Evolutionary conservation across 53 echinoderm and acorn worm species (phyloP).

Genomic region (Henricia sp.): DNA sequence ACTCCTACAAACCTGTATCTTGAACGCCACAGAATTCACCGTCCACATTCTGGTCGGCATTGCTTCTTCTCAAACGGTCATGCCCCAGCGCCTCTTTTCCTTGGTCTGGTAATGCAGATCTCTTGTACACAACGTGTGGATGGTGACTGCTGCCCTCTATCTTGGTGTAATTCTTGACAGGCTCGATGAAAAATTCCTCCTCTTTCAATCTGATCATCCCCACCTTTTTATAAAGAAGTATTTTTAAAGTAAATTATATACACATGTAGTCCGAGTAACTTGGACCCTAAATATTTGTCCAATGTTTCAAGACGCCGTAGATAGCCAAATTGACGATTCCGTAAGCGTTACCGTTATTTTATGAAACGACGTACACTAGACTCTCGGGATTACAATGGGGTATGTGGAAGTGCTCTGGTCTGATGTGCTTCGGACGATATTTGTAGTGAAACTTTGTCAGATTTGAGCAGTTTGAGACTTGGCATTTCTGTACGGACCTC

Average conservation of each 20-base stretch:
- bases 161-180: conserved; percentile 53
- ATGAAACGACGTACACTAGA: no score
- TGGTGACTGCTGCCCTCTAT: conserved; percentile 34
- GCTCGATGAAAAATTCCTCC: conserved; percentile 88
- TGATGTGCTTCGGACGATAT: no score
- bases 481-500: no score
- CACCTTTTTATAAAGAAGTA: conserved; percentile 41
- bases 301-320: no score
- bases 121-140: conserved; percentile 79
- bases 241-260: background rate
- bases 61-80: background rate
- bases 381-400: no score
- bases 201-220: conserved; percentile 68
- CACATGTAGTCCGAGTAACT: background rate
- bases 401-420: no score
- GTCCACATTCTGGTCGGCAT: background rate
- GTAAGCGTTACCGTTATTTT: no score
- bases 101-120: conserved; percentile 55
- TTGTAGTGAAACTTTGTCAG: no score
- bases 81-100: background rate
- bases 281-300: no score
- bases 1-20: conserved; percentile 11
- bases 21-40: conserved; percentile 50
- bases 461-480: no score
- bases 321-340: no score